Base-by-base conservation (phyloP, 2,797 vertebrate genomes). In the Crax fasciolata region DNA sequence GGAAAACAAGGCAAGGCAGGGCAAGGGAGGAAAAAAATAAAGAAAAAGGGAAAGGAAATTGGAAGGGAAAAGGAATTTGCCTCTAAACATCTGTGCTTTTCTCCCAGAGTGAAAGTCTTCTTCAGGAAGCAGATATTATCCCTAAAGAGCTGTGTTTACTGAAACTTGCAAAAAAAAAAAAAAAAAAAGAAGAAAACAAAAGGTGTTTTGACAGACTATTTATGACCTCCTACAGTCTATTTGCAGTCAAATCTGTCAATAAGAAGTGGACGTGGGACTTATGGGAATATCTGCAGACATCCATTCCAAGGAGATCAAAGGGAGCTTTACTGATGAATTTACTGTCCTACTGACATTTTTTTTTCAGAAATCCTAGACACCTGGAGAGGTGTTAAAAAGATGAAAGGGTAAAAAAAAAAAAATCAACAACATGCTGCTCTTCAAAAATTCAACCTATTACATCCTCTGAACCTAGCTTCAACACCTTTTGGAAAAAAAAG, bases 241-340 rank as follows among this genome's bases (percentile, higher is more conserved):
- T 67, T 95, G 91, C 85, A 95, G 93, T 95, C 71, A 95, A 91
- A 94, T 82, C 87, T 95, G 89, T 94, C 94, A 94, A 63, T 95
- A 91, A 88, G 55, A 78, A 73, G 52, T 96, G 85, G 94, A 96
- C 83, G 86, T 35, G 49, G 14, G 76, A 94, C 83, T 88, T 93
- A 59, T 57, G 89, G 95, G 93, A 96, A 71, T 94, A 95, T 71
- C 77, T 86, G 44, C 82, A 95, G 73, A 76, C 67, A 74, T 77
- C 25, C 49, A 84, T 87, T 92, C 77, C 57, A 46, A 91, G 68
- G 44, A 92, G 66, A 97, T 96, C 87, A 96, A 97, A 96, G 77
- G 49, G 63, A 95, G 51, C 25, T 76, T 84, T 90, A 54, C 79
- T 73, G 87, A 88, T 91, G 83, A 90, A 84, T 92, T 90, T 94